phyloP scores from a whole-genome alignment of 1,140 invertebrate species.

The Drosophila varians region DNA sequence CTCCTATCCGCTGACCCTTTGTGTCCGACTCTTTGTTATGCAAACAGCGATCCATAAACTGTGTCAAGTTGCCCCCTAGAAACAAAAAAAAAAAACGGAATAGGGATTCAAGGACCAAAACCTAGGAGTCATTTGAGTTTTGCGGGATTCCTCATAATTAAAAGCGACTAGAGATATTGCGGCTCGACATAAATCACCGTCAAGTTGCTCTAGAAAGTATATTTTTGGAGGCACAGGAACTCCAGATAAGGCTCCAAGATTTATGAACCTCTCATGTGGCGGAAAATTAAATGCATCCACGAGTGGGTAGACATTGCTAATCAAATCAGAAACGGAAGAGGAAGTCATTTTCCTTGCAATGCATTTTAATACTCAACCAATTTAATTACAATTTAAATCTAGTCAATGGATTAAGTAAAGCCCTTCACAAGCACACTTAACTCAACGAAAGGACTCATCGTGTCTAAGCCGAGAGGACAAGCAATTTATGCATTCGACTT shows the following conservation, averaged over 20 bases:
- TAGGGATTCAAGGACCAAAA: constrained; percentile 1
- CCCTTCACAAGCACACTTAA: background rate
- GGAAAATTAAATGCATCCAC: background rate
- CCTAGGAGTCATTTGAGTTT: constrained; percentile 1
- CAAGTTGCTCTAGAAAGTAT: background rate
- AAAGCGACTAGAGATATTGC: constrained; percentile 54
- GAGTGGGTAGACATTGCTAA: background rate
- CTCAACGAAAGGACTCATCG: background rate
- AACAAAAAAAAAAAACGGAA: background rate
- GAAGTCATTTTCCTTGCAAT: background rate
- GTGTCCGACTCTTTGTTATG: constrained; percentile 56
- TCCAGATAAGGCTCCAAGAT: constrained; percentile 46
- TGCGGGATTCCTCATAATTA: constrained; percentile 63
- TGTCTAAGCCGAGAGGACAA: background rate
- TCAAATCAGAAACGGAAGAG: background rate
- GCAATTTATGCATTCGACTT: constrained; percentile 45
- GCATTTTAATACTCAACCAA: background rate
- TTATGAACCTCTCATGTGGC: constrained; percentile 18
- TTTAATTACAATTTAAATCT: background rate
- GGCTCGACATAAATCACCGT: constrained; percentile 65
- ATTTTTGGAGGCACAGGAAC: constrained; percentile 14
- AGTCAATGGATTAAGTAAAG: background rate
- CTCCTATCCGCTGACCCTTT: constrained; percentile 4
- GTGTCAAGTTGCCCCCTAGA: constrained; percentile 61
- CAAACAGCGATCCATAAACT: constrained; percentile 61